These are phyloP conservation scores for Trogon melanurus DNA, from an alignment of 2,113 vertebrate species.

Conservation along the genomic window DNA sequence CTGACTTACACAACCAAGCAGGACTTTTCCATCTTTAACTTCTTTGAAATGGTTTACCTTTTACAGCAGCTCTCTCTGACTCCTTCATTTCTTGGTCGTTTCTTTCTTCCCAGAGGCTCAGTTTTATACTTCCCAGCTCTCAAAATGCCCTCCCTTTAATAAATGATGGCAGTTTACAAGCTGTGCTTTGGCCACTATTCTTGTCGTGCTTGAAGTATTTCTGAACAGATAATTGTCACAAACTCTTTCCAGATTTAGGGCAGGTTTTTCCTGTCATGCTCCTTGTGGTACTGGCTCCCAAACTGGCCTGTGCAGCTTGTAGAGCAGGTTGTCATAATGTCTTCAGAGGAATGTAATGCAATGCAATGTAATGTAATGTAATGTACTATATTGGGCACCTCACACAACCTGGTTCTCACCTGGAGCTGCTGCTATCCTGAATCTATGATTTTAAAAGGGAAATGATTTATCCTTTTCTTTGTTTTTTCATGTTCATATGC, in stretches of 20 bases:
- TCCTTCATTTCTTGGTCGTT: background rate
- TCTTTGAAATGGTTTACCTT: constrained; percentile 23
- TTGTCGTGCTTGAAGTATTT: background rate
- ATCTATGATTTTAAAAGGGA: background rate
- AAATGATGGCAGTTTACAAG: background rate
- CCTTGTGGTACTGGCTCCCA: background rate
- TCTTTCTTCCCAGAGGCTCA: background rate
- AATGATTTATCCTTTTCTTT: background rate
- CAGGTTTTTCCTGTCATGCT: background rate
- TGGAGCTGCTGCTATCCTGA: background rate
- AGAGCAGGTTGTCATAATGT: accelerated
- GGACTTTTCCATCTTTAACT: constrained; percentile 37
- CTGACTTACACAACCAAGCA: background rate
- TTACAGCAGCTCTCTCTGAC: background rate
- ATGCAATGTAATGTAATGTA: background rate
- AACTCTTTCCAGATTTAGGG: background rate
- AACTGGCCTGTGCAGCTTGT: background rate
- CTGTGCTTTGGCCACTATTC: background rate
- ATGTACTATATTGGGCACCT: background rate
- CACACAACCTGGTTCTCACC: background rate
- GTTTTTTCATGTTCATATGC: background rate
- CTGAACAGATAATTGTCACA: constrained; percentile 32
- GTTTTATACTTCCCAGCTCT: background rate
- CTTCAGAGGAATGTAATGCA: background rate
- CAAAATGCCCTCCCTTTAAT: constrained; percentile 13